Percentiles rank a stretch among this genome's conserved stretches.
Conservation (phyloP, 2,113 vertebrate species). For the Chaetops frenatus region DNA sequence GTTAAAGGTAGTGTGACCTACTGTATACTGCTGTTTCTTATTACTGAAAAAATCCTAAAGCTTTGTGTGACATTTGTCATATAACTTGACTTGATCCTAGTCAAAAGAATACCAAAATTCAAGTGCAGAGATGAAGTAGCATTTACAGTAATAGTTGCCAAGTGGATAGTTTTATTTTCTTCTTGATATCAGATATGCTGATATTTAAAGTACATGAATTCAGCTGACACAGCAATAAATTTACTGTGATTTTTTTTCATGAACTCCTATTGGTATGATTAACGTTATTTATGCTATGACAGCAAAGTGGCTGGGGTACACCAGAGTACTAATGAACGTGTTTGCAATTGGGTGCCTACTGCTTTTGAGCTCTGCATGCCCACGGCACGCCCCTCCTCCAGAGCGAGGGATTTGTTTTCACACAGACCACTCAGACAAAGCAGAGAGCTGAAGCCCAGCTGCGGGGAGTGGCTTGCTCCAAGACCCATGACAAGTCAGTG, state of each 20-base stretch:
- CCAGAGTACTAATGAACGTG: accelerated
- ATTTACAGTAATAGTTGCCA: neutral
- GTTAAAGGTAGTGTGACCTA: neutral
- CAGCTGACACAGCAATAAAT: neutral
- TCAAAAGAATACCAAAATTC: neutral
- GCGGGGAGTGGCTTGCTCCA: neutral
- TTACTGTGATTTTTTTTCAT: neutral
- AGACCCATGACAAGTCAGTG: neutral
- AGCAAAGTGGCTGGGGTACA: neutral
- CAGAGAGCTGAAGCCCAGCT: neutral
- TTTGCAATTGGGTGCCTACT: neutral
- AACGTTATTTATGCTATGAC: neutral
- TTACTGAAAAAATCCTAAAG: neutral
- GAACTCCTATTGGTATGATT: neutral
- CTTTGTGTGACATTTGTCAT: neutral
- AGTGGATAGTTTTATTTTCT: neutral
- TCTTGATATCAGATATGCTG: neutral
- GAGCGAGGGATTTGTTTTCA: neutral
- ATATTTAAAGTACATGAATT: neutral
- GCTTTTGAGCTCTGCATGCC: neutral
- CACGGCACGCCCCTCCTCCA: accelerated
- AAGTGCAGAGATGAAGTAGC: neutral
- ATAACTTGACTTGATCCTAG: neutral
- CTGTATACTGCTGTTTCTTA: neutral
- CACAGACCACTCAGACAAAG: conserved; percentile 4